Evolutionary conservation across 2,113 vertebrate genomes (phyloP).

Genomic region (Sphyrna mokarran): DNA sequence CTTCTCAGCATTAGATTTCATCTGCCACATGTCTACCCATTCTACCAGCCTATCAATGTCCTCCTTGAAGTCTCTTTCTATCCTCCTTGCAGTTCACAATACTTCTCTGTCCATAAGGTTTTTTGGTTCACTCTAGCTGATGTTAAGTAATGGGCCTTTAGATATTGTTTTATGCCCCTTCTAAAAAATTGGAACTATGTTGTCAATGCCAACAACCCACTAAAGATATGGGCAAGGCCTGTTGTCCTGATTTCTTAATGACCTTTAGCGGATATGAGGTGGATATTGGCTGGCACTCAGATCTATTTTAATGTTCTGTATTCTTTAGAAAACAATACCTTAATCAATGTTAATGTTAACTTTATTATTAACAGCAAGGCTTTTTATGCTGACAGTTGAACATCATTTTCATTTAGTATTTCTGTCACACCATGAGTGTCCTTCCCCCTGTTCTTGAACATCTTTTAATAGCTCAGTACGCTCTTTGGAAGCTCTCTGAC

Average conservation of each 20-base stretch:
- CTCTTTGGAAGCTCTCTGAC: background rate
- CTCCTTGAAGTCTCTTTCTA: background rate
- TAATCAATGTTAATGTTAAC: background rate
- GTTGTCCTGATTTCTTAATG: background rate
- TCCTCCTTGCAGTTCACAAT: background rate
- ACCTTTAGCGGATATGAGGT: background rate
- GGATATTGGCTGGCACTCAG: background rate
- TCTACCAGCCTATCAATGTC: background rate
- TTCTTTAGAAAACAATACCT: background rate
- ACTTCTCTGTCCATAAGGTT: too few species aligned
- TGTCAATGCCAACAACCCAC: background rate
- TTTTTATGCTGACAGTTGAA: background rate
- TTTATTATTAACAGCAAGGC: background rate
- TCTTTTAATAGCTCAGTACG: background rate
- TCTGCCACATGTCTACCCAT: background rate
- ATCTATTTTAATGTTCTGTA: background rate
- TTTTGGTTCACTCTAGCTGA: background rate
- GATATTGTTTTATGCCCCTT: background rate
- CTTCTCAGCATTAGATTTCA: background rate
- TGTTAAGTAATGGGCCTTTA: background rate
- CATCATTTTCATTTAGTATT: background rate
- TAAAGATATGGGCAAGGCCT: background rate
- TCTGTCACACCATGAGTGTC: background rate
- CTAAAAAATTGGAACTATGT: background rate
- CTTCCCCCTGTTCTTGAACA: background rate